Evolutionary conservation across 2,113 vertebrate genomes (phyloP).

Genomic region (Chlamydotis undulata): DNA sequence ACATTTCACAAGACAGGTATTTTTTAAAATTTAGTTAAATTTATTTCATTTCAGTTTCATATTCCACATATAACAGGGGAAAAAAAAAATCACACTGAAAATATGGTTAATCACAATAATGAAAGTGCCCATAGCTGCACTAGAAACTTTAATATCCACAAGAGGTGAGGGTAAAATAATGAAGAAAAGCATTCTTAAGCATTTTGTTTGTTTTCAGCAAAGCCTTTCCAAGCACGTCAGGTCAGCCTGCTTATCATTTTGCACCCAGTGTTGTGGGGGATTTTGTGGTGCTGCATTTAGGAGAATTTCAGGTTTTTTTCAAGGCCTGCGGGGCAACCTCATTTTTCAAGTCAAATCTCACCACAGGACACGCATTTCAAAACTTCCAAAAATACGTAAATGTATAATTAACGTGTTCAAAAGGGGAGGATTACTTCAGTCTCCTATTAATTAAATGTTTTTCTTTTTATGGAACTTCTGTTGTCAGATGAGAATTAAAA

Average conservation of each 20-base stretch:
- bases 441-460: neutral
- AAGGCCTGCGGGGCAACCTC: neutral
- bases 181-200: neutral
- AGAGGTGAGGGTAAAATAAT: neutral
- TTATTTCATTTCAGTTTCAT: neutral
- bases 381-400: neutral
- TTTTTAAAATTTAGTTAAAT: neutral
- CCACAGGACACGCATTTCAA: neutral
- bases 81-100: neutral
- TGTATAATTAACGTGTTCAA: neutral
- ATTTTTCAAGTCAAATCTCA: neutral
- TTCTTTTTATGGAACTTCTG: neutral
- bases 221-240: neutral
- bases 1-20: neutral
- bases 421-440: neutral
- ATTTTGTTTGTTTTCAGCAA: neutral
- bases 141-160: neutral
- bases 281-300: neutral
- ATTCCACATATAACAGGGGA: neutral
- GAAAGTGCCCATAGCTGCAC: neutral
- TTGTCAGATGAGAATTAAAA: neutral
- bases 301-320: neutral
- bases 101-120: neutral
- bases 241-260: neutral
- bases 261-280: accelerated